Percentiles rank a stretch among this genome's conserved stretches.
These are phyloP conservation scores for Mythimna albipuncta DNA, from an alignment of 2,888 invertebrate species.

Conservation along the genomic window DNA sequence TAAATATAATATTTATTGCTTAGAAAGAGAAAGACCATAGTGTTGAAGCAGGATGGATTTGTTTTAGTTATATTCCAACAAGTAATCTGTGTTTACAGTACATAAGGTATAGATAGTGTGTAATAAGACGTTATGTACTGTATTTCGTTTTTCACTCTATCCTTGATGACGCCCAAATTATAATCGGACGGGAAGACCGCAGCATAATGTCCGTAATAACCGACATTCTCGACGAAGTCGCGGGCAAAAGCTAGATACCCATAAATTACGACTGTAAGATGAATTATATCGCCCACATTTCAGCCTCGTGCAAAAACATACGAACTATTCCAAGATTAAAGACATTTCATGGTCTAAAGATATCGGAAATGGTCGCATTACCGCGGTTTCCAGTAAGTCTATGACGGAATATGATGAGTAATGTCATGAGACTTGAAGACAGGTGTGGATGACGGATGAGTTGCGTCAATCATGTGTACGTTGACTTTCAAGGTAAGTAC, in stretches of 20 bases:
- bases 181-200: no score
- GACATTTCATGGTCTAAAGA: conserved; percentile 39
- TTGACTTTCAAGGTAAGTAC: conserved; percentile 2
- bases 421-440: conserved; percentile 20
- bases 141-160: no score
- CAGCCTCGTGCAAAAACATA: conserved; percentile 49
- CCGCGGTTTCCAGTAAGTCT: not conserved
- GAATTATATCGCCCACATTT: conserved; percentile 27
- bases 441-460: conserved; percentile 22
- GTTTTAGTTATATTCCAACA: no score
- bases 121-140: no score
- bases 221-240: no score
- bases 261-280: conserved; percentile 9
- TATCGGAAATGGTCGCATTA: conserved; percentile 30
- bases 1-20: no score
- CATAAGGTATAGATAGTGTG: no score
- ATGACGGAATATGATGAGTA: conserved; percentile 23
- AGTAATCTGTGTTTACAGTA: no score
- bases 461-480: conserved; percentile 27
- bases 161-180: no score
- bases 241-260: not conserved
- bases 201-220: no score
- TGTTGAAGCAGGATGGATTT: no score
- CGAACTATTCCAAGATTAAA: conserved; percentile 47
- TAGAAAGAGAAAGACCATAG: no score